Evolutionary conservation across 2,888 invertebrate genomes (phyloP).

Genomic region (Microctonus hyperodae): DNA sequence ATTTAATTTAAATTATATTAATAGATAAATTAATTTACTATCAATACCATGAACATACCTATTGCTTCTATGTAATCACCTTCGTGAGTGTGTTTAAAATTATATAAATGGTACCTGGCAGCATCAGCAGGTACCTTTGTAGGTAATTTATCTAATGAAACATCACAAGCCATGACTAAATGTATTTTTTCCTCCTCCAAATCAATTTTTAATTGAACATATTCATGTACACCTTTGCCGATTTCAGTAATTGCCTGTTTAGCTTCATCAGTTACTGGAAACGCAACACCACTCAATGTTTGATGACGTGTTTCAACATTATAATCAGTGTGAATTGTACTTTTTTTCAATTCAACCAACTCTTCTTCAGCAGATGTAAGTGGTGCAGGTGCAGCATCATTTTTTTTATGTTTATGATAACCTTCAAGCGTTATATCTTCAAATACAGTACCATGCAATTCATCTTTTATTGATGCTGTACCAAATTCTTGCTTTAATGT

Average conservation of each 20-base stretch:
- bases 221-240: conserved; percentile 78
- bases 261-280: conserved; percentile 87
- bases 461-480: conserved; percentile 90
- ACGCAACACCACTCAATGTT: conserved; percentile 87
- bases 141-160: conserved; percentile 74
- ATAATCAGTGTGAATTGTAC: conserved; percentile 74
- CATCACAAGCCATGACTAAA: conserved; percentile 76
- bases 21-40: not conserved
- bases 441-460: conserved; percentile 87
- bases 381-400: conserved; percentile 85
- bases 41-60: no score
- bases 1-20: not conserved
- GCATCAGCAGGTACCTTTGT: conserved; percentile 83
- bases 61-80: conserved; percentile 87
- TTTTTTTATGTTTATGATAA: conserved; percentile 79
- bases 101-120: conserved; percentile 91
- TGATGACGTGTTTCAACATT: conserved; percentile 86
- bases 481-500: conserved; percentile 97
- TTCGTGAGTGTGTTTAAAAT: conserved; percentile 92
- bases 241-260: conserved; percentile 78
- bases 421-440: conserved; percentile 84
- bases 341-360: conserved; percentile 77
- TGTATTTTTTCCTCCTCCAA: conserved; percentile 88
- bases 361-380: conserved; percentile 89
- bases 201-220: conserved; percentile 90